Evolutionary conservation across 2,113 vertebrate species (phyloP).

Genomic region (Mustela nigripes): DNA sequence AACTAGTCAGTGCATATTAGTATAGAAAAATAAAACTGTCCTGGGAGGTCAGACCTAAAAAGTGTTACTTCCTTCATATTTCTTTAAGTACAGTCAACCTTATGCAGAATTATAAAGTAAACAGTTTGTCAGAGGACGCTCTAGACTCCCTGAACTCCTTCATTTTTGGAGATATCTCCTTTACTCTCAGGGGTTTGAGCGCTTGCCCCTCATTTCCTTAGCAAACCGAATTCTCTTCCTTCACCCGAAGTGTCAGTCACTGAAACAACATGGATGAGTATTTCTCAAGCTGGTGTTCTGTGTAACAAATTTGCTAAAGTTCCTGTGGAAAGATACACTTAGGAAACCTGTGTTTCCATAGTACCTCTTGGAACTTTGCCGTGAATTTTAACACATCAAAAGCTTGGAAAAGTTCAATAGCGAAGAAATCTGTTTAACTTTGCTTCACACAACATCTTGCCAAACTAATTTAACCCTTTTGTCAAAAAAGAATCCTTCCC

Average conservation of each 20-base stretch:
- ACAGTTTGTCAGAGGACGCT: not conserved
- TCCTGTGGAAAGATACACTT: conserved; percentile 52
- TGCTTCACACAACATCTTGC: conserved; percentile 25
- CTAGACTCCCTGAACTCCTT: not conserved
- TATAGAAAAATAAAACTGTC: conserved; percentile 35
- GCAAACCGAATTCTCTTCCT: not conserved
- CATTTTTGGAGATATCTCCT: not conserved
- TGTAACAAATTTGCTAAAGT: conserved; percentile 47
- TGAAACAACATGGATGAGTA: not conserved
- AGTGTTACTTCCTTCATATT: not conserved
- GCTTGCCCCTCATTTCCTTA: not conserved
- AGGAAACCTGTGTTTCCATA: conserved; percentile 45
- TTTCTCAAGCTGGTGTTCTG: conserved; percentile 51
- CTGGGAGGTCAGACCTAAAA: not conserved
- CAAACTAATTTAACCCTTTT: conserved; percentile 38
- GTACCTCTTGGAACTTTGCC: conserved; percentile 16
- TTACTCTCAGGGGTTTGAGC: not conserved
- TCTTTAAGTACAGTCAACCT: not conserved
- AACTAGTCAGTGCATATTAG: not conserved
- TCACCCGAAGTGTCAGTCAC: not conserved
- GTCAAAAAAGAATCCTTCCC: not conserved
- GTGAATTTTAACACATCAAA: conserved; percentile 37
- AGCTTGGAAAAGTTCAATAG: conserved; percentile 16
- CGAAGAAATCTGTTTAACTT: conserved; percentile 44
- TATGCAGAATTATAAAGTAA: conserved; percentile 1